Evolutionary conservation across 2,797 vertebrate species (phyloP).

Genomic region (Onychomys leucogaster): DNA sequence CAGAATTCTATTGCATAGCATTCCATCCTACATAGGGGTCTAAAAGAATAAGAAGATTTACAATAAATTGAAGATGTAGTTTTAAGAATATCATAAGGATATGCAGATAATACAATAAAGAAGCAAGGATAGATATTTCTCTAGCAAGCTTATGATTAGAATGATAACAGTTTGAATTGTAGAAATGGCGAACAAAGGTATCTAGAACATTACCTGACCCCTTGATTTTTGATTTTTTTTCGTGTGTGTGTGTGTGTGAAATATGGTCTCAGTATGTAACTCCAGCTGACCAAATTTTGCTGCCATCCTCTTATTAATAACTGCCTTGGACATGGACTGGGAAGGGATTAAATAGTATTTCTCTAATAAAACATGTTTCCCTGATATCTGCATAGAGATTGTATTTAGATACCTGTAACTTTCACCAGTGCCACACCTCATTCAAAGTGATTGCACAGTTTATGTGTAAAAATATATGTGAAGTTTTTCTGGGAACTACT

Average conservation of each 20-base stretch:
- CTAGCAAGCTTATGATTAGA: neutral
- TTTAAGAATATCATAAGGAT: neutral
- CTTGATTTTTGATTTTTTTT: rapidly evolving
- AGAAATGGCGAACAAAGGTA: neutral
- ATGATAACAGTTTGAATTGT: neutral
- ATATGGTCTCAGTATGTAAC: neutral
- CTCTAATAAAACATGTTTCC: neutral
- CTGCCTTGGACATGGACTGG: neutral
- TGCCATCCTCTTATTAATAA: neutral
- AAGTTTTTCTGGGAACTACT: neutral
- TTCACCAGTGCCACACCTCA: neutral
- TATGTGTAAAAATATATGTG: neutral
- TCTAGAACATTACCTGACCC: neutral
- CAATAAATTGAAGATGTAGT: neutral
- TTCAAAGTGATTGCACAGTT: neutral
- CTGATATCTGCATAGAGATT: neutral
- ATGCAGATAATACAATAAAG: neutral
- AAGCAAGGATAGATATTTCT: neutral
- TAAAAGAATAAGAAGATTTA: neutral
- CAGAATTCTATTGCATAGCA: neutral
- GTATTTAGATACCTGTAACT: neutral
- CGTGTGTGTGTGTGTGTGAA: neutral
- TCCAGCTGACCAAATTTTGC: neutral
- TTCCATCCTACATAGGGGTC: too few relatives aligned
- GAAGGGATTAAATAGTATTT: neutral